phyloP scores from a whole-genome alignment of 2,113 vertebrate species.

The Engystomops pustulosus region DNA sequence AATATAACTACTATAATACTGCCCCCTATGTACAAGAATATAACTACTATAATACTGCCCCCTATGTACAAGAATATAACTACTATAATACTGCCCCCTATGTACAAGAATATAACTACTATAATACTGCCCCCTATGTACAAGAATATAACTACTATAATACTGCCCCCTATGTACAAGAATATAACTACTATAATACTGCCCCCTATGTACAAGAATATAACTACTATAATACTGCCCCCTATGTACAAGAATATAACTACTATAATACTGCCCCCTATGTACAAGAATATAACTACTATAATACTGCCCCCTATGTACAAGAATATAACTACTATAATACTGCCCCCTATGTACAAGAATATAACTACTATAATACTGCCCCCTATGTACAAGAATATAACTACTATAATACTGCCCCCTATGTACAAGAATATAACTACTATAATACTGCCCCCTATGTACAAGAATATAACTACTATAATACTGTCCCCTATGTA shows the following conservation, averaged over 20 bases:
- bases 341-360: neutral
- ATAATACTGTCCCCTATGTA: neutral
- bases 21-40: neutral
- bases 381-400: neutral
- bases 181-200: neutral
- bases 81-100: neutral
- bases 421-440: conserved; percentile 1
- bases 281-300: conserved; percentile 1
- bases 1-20: neutral
- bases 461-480: neutral
- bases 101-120: neutral
- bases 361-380: neutral
- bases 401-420: neutral
- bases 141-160: neutral
- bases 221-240: neutral
- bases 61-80: conserved; percentile 1
- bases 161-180: neutral
- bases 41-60: neutral
- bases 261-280: neutral
- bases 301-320: neutral
- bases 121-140: neutral
- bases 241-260: neutral
- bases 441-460: neutral
- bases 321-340: neutral
- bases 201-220: neutral